A percentile compares a stretch with the other conserved stretches of the same genome.
phyloP scores from a whole-genome alignment of 2,888 invertebrate genomes.

The Aricia artaxerxes region DNA sequence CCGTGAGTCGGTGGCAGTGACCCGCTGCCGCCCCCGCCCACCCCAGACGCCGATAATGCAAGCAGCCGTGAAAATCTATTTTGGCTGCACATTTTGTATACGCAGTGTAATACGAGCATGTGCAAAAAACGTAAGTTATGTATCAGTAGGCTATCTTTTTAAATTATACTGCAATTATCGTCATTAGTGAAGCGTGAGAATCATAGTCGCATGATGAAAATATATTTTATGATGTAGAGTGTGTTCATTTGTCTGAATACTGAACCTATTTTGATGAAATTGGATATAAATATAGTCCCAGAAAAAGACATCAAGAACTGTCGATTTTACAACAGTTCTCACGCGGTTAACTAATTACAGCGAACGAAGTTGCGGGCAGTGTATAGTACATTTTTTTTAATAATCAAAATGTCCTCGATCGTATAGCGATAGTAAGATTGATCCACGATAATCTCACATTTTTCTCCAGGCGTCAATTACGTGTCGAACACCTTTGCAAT shows the following conservation, averaged over 20 bases:
- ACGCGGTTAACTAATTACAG: no score
- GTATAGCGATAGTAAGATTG: background rate
- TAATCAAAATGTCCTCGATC: background rate
- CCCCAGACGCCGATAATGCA: constrained; percentile 32
- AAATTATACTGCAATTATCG: background rate
- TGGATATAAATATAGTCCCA: no score
- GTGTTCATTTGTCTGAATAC: no score
- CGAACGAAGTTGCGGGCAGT: no score
- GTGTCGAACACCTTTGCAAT: constrained; percentile 23
- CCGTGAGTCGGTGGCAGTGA: constrained; percentile 81
- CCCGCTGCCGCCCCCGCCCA: constrained; percentile 72
- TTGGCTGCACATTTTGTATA: constrained; percentile 18
- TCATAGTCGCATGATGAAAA: no score
- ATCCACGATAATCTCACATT: background rate
- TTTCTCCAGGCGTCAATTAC: constrained; percentile 25
- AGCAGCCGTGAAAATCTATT: constrained; percentile 31
- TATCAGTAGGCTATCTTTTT: background rate
- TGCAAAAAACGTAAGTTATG: background rate
- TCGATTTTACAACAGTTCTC: no score
- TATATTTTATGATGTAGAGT: no score
- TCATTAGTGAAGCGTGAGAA: background rate
- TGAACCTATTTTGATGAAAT: no score
- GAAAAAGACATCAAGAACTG: no score
- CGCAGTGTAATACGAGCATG: background rate
- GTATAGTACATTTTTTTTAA: no score